These are phyloP conservation scores for Holacanthus passer DNA, from an alignment of 2,113 vertebrate species.

Conservation along the genomic window DNA sequence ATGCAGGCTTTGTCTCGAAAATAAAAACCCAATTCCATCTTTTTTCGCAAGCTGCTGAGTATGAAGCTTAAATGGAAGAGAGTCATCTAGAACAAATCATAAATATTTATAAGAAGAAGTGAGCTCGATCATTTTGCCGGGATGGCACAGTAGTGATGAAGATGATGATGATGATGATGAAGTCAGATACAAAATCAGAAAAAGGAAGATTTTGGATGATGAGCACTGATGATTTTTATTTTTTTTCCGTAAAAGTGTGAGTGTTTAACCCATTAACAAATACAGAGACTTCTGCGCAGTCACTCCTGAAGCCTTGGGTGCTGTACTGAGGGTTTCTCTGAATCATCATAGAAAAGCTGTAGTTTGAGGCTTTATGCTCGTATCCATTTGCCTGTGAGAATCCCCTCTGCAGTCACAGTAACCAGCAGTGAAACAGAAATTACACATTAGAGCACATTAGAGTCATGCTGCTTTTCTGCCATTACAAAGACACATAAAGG, in stretches of 20 bases:
- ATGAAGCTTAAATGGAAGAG: background rate
- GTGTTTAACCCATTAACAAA: background rate
- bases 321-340: conserved; percentile 8
- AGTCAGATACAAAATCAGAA: background rate
- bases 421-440: conserved; percentile 48
- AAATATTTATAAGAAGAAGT: background rate
- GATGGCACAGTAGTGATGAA: background rate
- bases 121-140: background rate
- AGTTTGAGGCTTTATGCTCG: conserved; percentile 17
- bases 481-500: conserved; percentile 67
- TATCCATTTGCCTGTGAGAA: conserved; percentile 16
- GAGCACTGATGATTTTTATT: background rate
- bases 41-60: background rate
- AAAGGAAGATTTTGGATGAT: background rate
- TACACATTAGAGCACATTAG: conserved; percentile 65
- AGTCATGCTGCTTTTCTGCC: conserved; percentile 68
- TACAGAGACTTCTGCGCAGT: conserved; percentile 26
- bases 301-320: conserved; percentile 1
- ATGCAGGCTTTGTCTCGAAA: background rate
- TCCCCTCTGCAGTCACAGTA: conserved; percentile 40
- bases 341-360: conserved; percentile 17
- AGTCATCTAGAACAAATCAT: background rate
- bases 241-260: background rate
- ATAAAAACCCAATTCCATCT: background rate
- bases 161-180: conserved; percentile 13